phyloP scores from a whole-genome alignment of 2,797 vertebrate species.

The Phrynocephalus forsythii region DNA sequence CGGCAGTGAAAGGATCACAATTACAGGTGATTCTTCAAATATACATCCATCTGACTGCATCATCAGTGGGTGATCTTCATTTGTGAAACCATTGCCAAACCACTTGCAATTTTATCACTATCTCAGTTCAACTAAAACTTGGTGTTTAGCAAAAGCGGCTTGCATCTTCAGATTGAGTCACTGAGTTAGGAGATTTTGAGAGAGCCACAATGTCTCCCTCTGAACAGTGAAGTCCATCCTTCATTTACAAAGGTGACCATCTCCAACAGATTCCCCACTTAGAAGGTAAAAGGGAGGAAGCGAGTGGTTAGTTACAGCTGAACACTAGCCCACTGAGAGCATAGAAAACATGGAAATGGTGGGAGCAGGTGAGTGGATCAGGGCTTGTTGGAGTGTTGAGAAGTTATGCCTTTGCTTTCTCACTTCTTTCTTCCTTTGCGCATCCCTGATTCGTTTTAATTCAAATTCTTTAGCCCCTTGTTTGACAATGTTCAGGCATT shows the following conservation, averaged over 20 bases:
- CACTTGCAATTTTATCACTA: neutral
- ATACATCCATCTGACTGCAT: neutral
- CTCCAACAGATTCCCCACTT: too few species aligned
- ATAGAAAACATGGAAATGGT: too few species aligned
- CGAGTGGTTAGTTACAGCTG: too few species aligned
- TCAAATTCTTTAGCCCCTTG: too few species aligned
- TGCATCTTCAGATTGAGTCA: neutral
- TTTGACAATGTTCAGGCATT: too few species aligned
- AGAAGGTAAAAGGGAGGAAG: too few species aligned
- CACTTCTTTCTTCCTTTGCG: too few species aligned
- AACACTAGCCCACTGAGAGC: too few species aligned
- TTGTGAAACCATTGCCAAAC: neutral
- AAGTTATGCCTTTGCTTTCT: too few species aligned
- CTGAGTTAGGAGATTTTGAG: neutral
- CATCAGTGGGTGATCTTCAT: neutral
- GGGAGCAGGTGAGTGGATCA: too few species aligned
- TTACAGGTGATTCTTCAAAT: neutral
- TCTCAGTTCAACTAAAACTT: neutral
- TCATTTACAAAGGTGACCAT: neutral
- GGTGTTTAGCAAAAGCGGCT: neutral
- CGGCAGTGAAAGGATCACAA: neutral
- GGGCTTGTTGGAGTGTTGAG: too few species aligned
- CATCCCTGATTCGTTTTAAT: too few species aligned
- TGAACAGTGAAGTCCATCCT: neutral
- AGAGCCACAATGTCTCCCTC: neutral